A percentile compares a stretch with the other conserved stretches of the same genome.
Conservation (phyloP, 2,113 vertebrate species). For the Tautogolabrus adspersus region DNA sequence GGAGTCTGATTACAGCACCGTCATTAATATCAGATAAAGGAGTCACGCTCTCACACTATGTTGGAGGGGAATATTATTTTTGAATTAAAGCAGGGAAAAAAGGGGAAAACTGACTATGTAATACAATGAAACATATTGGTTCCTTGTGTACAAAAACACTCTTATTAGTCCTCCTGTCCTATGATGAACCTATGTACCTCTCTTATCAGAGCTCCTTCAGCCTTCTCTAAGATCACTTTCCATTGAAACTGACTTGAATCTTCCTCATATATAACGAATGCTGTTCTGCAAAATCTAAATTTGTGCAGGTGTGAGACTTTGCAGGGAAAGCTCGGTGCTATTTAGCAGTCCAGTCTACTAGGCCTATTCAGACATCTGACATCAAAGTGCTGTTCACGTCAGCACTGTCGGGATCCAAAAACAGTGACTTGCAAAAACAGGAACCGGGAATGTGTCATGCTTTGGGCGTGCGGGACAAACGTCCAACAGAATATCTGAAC, state of each 20-base stretch:
- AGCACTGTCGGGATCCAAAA: slow-evolving; percentile 7
- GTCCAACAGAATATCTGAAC: neutral
- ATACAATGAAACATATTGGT: neutral
- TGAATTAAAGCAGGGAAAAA: neutral
- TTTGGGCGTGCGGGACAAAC: neutral
- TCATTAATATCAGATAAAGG: slow-evolving; percentile 38
- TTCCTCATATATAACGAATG: neutral
- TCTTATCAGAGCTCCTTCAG: neutral
- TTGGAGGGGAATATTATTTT: neutral
- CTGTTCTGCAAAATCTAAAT: neutral
- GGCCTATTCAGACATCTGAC: slow-evolving; percentile 36
- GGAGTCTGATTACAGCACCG: slow-evolving; percentile 48
- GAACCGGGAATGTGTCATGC: neutral
- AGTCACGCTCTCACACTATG: neutral
- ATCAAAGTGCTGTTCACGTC: slow-evolving; percentile 29
- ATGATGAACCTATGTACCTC: neutral
- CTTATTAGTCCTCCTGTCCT: neutral
- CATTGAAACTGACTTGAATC: neutral
- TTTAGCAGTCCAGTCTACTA: neutral
- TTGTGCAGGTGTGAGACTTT: neutral
- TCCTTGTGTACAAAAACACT: neutral
- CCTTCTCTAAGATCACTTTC: slow-evolving; percentile 1
- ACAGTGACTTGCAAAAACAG: slow-evolving; percentile 66
- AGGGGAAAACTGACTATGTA: too few species aligned
- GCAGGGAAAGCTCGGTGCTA: neutral